Evolutionary conservation across 2,797 vertebrate genomes (phyloP).

Genomic region (Sarcophilus harrisii): DNA sequence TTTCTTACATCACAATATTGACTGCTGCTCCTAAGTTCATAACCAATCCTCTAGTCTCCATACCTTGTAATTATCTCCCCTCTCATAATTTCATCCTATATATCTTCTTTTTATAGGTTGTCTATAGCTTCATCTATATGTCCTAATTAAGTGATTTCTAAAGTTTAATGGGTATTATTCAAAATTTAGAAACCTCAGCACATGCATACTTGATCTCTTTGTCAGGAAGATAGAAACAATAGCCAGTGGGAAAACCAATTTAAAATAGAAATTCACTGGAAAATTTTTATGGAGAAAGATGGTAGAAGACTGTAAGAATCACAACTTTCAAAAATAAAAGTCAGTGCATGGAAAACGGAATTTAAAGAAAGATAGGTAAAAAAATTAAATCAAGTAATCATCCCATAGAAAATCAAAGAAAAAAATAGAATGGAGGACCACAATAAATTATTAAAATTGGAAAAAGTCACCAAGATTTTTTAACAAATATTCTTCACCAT

Average conservation of each 20-base stretch:
- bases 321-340: neutral
- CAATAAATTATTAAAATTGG: neutral
- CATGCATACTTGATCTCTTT: neutral
- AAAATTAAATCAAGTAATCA: no score
- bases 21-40: neutral
- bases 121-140: neutral
- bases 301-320: neutral
- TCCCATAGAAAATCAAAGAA: neutral
- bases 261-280: neutral
- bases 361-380: neutral
- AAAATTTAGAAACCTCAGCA: neutral
- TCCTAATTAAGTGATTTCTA: neutral
- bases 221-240: neutral
- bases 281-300: neutral
- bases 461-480: neutral
- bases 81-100: neutral
- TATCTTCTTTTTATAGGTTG: neutral
- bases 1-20: neutral
- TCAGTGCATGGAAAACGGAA: neutral
- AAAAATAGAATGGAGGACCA: neutral
- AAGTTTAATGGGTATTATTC: neutral
- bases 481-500: neutral
- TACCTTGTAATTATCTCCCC: neutral
- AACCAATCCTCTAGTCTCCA: neutral
- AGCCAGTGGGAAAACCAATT: neutral